These are phyloP conservation scores for Nesidiocoris tenuis DNA, from an alignment of 2,888 invertebrate species.

Conservation along the genomic window DNA sequence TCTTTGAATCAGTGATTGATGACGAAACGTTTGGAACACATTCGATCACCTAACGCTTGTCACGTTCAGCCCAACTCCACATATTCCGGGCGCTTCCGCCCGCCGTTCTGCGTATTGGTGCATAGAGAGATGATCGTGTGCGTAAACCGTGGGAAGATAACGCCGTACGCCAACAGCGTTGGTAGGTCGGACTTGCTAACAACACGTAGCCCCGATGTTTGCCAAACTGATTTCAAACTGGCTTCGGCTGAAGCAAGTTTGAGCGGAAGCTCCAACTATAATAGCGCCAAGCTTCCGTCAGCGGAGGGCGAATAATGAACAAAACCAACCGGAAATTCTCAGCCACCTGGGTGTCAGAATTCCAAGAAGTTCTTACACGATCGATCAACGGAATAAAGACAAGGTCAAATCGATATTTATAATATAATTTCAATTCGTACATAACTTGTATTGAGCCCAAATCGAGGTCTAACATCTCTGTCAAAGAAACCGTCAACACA, in stretches of 20 bases:
- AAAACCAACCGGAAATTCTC: neutral
- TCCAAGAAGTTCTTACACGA: no score
- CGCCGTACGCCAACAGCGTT: neutral
- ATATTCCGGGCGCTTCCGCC: conserved; percentile 8
- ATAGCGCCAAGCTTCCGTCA: neutral
- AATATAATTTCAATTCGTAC: no score
- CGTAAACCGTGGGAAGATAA: neutral
- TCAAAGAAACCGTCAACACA: no score
- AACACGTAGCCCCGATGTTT: neutral
- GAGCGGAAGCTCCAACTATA: neutral
- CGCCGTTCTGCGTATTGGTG: neutral
- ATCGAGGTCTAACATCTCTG: no score
- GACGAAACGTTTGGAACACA: conserved; percentile 37
- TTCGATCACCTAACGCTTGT: conserved; percentile 28
- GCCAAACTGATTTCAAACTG: neutral
- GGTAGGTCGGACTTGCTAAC: neutral
- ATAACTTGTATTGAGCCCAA: no score
- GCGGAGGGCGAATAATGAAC: neutral
- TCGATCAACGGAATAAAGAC: no score
- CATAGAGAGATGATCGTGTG: neutral
- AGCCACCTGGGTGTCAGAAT: no score
- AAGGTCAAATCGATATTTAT: no score
- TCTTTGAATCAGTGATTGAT: conserved; percentile 40
- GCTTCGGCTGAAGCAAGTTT: neutral
- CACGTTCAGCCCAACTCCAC: conserved; percentile 32